Percentiles rank a stretch among this genome's conserved stretches.
phyloP scores from a whole-genome alignment of 2,888 invertebrate species.

The Clepsis dumicolana region DNA sequence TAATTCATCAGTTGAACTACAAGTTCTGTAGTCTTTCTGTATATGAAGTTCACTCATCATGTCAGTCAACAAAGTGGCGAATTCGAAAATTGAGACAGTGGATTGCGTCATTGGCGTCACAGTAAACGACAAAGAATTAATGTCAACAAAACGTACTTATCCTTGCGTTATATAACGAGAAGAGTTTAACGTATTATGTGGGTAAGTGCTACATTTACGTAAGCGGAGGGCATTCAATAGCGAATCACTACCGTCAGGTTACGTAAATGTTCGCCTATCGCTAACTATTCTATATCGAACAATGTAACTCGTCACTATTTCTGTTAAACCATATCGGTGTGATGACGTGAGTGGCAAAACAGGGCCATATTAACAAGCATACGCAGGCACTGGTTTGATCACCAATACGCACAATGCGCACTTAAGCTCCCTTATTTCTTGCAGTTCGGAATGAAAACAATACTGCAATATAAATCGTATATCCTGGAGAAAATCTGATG shows the following conservation, averaged over 20 bases:
- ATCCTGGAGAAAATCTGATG: neutral
- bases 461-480: neutral
- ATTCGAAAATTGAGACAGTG: constrained; percentile 33
- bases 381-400: neutral
- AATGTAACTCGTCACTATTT: constrained; percentile 36
- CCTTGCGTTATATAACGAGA: constrained; percentile 39
- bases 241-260: constrained; percentile 70
- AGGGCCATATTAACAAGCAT: constrained; percentile 45
- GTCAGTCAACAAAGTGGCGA: constrained; percentile 7
- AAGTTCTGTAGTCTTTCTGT: constrained; percentile 5
- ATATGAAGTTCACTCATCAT: constrained; percentile 7
- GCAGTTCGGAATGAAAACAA: neutral
- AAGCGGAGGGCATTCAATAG: constrained; percentile 80
- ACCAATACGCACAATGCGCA: neutral
- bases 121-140: constrained; percentile 33
- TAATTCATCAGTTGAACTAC: constrained; percentile 42
- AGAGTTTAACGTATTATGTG: constrained; percentile 66
- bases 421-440: neutral
- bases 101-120: constrained; percentile 29
- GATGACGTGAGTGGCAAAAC: constrained; percentile 59
- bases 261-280: constrained; percentile 65
- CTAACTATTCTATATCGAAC: constrained; percentile 55
- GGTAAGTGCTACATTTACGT: constrained; percentile 77
- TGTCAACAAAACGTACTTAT: constrained; percentile 42
- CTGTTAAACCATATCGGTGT: constrained; percentile 30